Conservation (phyloP, 2,113 vertebrate species). For the Onychostruthus taczanowskii region DNA sequence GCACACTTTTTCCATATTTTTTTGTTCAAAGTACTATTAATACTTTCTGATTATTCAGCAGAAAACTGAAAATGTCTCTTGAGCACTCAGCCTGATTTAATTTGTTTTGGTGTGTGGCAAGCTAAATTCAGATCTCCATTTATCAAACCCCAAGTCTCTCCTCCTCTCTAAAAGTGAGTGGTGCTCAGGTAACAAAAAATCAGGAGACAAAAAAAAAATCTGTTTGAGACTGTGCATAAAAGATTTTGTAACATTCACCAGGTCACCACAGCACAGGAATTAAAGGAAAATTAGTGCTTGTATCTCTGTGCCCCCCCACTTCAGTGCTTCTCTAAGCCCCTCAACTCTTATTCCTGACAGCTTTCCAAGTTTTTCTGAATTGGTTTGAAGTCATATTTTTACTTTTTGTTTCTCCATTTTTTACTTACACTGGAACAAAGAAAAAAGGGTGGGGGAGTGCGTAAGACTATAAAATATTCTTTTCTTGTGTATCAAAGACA, state of each 20-base stretch:
- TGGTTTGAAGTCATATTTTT: slow-evolving; percentile 11
- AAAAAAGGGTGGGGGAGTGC: background rate
- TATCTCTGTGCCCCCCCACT: background rate
- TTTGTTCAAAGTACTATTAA: slow-evolving; percentile 33
- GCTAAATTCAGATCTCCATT: slow-evolving; percentile 54
- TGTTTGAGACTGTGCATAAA: background rate
- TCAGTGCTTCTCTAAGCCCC: background rate
- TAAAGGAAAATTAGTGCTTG: background rate
- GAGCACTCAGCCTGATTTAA: slow-evolving; percentile 58
- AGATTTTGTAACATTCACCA: background rate
- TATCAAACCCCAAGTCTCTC: slow-evolving; percentile 34
- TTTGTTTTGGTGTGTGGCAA: slow-evolving; percentile 51
- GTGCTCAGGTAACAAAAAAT: background rate
- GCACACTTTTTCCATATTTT: background rate
- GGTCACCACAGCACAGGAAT: background rate
- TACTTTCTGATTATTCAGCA: slow-evolving; percentile 66
- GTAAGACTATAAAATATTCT: slow-evolving; percentile 27
- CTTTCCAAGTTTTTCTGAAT: background rate
- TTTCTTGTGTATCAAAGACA: slow-evolving; percentile 50
- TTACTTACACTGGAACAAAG: background rate
- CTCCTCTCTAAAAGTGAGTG: background rate
- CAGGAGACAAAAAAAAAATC: background rate
- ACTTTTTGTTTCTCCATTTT: background rate
- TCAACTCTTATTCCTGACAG: background rate
- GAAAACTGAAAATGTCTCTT: slow-evolving; percentile 44